Evolutionary conservation across 2,888 invertebrate genomes (phyloP).

Genomic region (Trisateles emortualis): DNA sequence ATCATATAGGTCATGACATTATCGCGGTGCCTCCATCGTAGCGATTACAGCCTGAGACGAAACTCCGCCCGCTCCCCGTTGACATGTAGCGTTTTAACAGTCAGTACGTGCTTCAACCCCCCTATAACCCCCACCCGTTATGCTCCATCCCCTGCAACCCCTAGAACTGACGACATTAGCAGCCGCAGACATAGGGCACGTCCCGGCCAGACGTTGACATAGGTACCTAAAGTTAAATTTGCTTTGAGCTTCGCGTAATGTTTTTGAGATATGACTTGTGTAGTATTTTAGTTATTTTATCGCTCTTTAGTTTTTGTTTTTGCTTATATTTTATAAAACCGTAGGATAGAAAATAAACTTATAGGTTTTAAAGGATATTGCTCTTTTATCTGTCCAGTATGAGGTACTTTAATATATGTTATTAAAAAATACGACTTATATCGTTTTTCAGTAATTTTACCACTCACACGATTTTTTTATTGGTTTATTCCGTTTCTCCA

Average conservation of each 20-base stretch:
- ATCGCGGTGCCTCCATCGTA: constrained; percentile 74
- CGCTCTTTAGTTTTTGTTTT: constrained; percentile 16
- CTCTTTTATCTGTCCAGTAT: too few species aligned
- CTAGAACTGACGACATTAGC: constrained; percentile 83
- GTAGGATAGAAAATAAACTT: too few species aligned
- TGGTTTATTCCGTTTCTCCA: too few species aligned
- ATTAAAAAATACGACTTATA: too few species aligned
- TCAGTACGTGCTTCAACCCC: constrained; percentile 74
- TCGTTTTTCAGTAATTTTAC: too few species aligned
- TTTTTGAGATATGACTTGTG: constrained; percentile 36
- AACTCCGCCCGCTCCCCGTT: constrained; percentile 71
- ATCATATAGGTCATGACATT: constrained; percentile 79
- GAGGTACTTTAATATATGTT: too few species aligned
- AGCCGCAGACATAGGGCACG: constrained; percentile 85
- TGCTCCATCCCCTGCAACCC: constrained; percentile 47
- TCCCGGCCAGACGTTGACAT: constrained; percentile 77
- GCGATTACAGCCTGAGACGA: constrained; percentile 71
- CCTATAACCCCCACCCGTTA: constrained; percentile 35
- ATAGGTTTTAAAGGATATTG: too few species aligned
- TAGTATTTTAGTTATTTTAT: constrained; percentile 21
- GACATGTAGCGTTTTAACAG: constrained; percentile 86
- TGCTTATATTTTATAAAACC: background rate
- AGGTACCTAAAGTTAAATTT: constrained; percentile 65
- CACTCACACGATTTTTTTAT: too few species aligned
- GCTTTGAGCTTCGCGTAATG: constrained; percentile 40